These are phyloP conservation scores for Phaethon lepturus DNA, from an alignment of 2,113 vertebrate genomes.

Conservation along the genomic window DNA sequence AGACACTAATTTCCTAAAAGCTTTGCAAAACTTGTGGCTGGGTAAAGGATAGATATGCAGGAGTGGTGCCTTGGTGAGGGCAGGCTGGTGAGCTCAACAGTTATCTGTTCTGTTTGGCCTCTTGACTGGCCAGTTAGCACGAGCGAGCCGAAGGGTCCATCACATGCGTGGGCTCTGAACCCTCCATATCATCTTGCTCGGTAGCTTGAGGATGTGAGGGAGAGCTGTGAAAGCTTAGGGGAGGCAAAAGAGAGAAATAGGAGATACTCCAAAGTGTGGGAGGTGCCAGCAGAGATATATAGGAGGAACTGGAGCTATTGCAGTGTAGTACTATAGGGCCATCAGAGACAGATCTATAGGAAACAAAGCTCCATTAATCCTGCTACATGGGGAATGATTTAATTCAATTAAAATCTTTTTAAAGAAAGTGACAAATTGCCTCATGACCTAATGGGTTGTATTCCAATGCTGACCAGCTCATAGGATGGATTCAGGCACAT, in stretches of 20 bases:
- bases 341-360: not conserved
- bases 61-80: not conserved
- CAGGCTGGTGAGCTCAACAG: fast-evolving
- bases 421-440: not conserved
- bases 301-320: not conserved
- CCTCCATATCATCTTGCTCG: not conserved
- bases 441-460: not conserved
- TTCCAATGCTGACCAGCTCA: not conserved
- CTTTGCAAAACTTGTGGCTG: not conserved
- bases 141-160: fast-evolving
- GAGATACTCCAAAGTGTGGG: not conserved
- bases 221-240: not conserved
- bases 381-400: not conserved
- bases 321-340: not conserved
- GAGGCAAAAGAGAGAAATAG: not conserved
- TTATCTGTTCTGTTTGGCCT: not conserved
- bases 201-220: not conserved
- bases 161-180: not conserved
- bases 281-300: not conserved
- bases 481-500: not conserved
- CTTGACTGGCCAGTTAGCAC: fast-evolving
- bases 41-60: fast-evolving
- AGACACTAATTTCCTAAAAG: not conserved
- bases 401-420: not conserved
- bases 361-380: not conserved